Evolutionary conservation across 2,113 vertebrate genomes (phyloP).

Genomic region (Gobius niger): DNA sequence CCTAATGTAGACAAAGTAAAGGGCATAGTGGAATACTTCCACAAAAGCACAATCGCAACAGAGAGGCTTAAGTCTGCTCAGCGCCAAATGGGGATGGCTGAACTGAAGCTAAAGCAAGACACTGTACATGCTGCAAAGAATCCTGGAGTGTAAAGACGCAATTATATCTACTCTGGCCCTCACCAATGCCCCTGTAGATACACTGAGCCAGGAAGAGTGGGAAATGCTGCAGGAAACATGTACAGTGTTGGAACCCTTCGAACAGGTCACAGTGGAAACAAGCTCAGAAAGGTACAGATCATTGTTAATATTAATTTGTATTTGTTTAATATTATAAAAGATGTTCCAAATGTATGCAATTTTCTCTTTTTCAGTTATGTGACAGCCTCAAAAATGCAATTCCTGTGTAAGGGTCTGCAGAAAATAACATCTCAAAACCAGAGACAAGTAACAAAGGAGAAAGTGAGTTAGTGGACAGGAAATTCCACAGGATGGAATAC

Average conservation of each 20-base stretch:
- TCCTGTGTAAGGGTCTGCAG: background rate
- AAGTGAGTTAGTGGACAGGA: background rate
- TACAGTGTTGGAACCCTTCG: constrained; percentile 4
- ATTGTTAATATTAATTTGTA: background rate
- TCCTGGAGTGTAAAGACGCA: background rate
- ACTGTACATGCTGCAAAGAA: background rate
- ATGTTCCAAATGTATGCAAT: no score
- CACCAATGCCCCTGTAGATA: background rate
- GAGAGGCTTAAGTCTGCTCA: background rate
- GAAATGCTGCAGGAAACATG: background rate
- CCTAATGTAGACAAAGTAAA: constrained; percentile 10
- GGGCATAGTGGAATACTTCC: constrained; percentile 11
- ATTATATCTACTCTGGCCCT: constrained; percentile 2
- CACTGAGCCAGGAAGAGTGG: background rate
- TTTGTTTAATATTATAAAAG: background rate
- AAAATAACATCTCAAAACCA: background rate
- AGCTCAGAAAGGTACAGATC: background rate
- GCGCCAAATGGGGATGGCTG: background rate
- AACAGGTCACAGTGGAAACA: constrained; percentile 7
- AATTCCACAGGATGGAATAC: background rate
- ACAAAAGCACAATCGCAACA: constrained; percentile 1
- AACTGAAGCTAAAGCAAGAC: constrained; percentile 5
- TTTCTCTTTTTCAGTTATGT: no score
- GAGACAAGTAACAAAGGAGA: background rate
- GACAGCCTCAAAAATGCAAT: background rate